These are phyloP conservation scores for Nothobranchius furzeri DNA, from an alignment of 2,113 vertebrate genomes.

Conservation along the genomic window DNA sequence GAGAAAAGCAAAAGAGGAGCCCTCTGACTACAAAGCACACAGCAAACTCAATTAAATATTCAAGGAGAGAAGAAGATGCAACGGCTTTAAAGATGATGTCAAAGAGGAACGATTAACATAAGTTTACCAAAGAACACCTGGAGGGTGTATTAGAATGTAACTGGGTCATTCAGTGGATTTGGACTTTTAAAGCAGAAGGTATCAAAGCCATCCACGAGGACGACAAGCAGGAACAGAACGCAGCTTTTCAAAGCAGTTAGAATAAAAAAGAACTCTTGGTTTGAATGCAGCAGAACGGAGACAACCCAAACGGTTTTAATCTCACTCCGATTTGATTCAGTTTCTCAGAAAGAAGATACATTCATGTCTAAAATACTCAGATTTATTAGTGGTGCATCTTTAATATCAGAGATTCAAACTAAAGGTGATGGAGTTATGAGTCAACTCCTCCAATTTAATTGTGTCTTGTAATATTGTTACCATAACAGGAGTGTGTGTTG, in stretches of 20 bases:
- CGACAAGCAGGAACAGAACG: background rate
- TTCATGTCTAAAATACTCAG: too few relatives aligned
- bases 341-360: too few relatives aligned
- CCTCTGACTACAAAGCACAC: conserved; percentile 36
- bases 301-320: background rate
- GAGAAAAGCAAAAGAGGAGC: conserved; percentile 38
- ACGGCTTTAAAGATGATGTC: conserved; percentile 35
- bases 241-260: background rate
- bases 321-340: background rate
- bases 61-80: background rate
- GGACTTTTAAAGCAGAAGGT: background rate
- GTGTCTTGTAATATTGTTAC: too few relatives aligned
- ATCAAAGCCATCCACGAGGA: background rate
- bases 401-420: too few relatives aligned
- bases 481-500: too few relatives aligned
- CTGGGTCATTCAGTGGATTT: conserved; percentile 19
- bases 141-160: conserved; percentile 12
- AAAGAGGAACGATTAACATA: conserved; percentile 27
- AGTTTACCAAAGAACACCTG: conserved; percentile 15
- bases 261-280: background rate
- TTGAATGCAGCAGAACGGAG: background rate
- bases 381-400: too few relatives aligned
- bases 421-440: too few relatives aligned
- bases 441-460: too few relatives aligned
- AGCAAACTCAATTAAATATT: conserved; percentile 34